phyloP scores from a whole-genome alignment of 1,140 invertebrate species.

The Hycleus phaleratus region DNA sequence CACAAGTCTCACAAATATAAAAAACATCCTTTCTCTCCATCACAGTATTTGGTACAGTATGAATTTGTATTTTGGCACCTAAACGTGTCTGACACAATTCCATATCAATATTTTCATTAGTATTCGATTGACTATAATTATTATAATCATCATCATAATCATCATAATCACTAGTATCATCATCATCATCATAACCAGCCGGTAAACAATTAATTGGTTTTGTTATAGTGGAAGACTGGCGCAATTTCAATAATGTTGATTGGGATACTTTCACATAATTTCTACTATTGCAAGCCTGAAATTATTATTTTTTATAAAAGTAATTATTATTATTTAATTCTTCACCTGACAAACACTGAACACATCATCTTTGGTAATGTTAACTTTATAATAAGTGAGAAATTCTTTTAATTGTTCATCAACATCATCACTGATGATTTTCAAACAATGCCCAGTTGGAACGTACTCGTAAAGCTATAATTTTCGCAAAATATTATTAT shows the following conservation, averaged over 20 bases:
- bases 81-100: constrained; percentile 39
- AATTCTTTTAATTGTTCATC: constrained; percentile 54
- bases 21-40: constrained; percentile 46
- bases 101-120: constrained; percentile 38
- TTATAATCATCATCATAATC: constrained; percentile 27
- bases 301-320: constrained; percentile 2
- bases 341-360: constrained; percentile 58
- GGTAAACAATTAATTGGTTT: constrained; percentile 14
- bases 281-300: constrained; percentile 51
- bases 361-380: constrained; percentile 51
- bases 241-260: constrained; percentile 42
- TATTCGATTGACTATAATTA: neutral
- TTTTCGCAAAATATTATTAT: neutral
- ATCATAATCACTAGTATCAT: constrained; percentile 36
- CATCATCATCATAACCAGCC: constrained; percentile 25
- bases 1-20: constrained; percentile 56
- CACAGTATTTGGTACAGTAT: constrained; percentile 43
- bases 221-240: constrained; percentile 13
- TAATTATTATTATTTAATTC: constrained; percentile 3
- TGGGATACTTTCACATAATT: constrained; percentile 46
- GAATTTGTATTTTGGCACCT: constrained; percentile 44
- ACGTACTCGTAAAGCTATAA: constrained; percentile 45
- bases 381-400: constrained; percentile 53
- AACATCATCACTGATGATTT: constrained; percentile 42
- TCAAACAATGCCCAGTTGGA: constrained; percentile 45